Evolutionary conservation across 2,888 invertebrate genomes (phyloP).

Genomic region (Rhimphoctona megacephalus): DNA sequence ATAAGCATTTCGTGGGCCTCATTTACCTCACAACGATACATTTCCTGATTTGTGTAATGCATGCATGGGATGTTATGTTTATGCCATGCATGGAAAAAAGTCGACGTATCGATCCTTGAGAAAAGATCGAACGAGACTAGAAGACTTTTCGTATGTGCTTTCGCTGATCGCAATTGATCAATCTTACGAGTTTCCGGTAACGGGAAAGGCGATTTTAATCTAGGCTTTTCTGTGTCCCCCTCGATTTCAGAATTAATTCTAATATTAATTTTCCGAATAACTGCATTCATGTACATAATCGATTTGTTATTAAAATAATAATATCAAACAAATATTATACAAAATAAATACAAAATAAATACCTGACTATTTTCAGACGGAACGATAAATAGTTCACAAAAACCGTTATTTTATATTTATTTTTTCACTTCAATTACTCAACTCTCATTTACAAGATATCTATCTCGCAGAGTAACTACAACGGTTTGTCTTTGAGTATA

Average conservation of each 20-base stretch:
- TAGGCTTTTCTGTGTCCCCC: constrained; percentile 73
- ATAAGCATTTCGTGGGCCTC: constrained; percentile 28
- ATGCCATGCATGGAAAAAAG: constrained; percentile 24
- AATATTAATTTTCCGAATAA: not conserved
- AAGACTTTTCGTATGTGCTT: constrained; percentile 69
- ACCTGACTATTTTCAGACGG: not conserved
- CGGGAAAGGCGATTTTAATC: constrained; percentile 70
- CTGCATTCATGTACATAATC: not conserved
- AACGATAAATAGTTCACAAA: not conserved
- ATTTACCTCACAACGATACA: not conserved
- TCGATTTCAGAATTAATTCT: too few relatives aligned
- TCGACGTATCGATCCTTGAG: constrained; percentile 64
- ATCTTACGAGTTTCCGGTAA: constrained; percentile 79
- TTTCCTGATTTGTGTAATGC: constrained; percentile 13
- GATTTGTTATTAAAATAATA: not conserved
- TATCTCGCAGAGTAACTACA: not conserved
- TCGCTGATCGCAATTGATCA: constrained; percentile 74
- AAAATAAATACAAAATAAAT: not conserved
- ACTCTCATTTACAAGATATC: not conserved
- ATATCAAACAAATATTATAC: not conserved
- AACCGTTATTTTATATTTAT: not conserved
- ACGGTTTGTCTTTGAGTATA: constrained; percentile 6
- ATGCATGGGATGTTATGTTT: constrained; percentile 22
- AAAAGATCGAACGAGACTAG: constrained; percentile 62
- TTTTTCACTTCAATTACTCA: not conserved